Evolutionary conservation across 2,888 invertebrate genomes (phyloP), one percentile per base, ranked within the genome.

Genomic region (Sphinx pinastri): DNA sequence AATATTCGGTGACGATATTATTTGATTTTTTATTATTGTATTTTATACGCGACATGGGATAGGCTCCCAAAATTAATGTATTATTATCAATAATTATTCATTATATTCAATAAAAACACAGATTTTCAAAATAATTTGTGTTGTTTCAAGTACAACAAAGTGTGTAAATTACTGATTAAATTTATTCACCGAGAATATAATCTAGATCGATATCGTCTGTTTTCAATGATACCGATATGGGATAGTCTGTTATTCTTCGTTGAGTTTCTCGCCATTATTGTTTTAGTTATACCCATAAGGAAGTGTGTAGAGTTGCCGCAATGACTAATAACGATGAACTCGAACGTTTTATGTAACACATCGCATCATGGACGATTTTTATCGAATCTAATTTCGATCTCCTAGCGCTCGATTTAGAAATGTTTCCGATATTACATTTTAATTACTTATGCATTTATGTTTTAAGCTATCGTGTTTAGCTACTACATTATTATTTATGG

Each of bases 261-360:
- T 16, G 51, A 19, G 10, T 31, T 52, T 38, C 38, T 67, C 52
- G 13, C 0, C 11, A 52, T 51, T 54, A 38, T 52, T 67, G 31
- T 67, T 67, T 60, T 67, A 14, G n/a, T 54, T 38, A 38, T 31
- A 67, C 67, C 25, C 4, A 67, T 67, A 67, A 38, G 67, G 54
- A 67, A 60, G 19, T 60, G 14, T 47, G 45, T 14, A 54, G 38
- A 25, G n/a, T 63, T 60, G 45, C 54, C 69, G 45, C 38, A 72
- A 69, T 71, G 72, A 71, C 59, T 70, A 74, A 74, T 70, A 69
- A 70, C 74, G 75, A 77, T 79, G 76, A 79, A 76, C 76, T 78
- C 78, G 70, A 70, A 63, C 71, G 66, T 59, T 68, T 81, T 78
- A 68, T 76, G 69, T 75, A 81, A 81, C 71, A 69, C 70, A 70